phyloP scores from a whole-genome alignment of 2,888 invertebrate species.

The Ormyrus thymus region DNA sequence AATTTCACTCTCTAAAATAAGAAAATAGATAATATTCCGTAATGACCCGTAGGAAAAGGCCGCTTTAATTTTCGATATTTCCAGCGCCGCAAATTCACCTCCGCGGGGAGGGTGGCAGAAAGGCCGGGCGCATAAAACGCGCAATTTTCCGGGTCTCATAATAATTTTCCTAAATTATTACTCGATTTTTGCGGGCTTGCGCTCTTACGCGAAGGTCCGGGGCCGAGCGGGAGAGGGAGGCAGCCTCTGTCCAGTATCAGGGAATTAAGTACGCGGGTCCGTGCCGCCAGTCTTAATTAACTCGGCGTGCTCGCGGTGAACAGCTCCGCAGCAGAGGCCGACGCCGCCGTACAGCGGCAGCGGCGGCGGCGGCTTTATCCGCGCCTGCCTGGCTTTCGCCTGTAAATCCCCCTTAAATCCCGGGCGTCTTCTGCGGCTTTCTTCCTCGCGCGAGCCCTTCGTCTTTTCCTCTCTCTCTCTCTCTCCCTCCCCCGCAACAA shows the following conservation, averaged over 20 bases:
- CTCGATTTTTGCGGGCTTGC: no score
- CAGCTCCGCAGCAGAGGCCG: slow-evolving; percentile 8
- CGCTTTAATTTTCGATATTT: no score
- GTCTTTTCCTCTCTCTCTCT: slow-evolving; percentile 32
- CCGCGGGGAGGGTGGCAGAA: no score
- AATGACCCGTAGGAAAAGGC: no score
- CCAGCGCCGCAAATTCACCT: no score
- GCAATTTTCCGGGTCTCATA: no score
- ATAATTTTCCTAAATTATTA: no score
- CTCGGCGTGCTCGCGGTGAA: slow-evolving; percentile 60
- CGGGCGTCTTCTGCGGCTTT: slow-evolving; percentile 57
- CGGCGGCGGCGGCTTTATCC: not conserved
- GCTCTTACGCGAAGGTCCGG: no score
- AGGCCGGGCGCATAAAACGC: no score
- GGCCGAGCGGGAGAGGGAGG: no score
- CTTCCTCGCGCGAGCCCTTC: slow-evolving; percentile 48
- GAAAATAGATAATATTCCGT: no score
- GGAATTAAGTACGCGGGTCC: slow-evolving; percentile 41
- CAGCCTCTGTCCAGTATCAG: not conserved
- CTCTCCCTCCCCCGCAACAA: slow-evolving; percentile 38
- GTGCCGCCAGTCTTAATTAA: slow-evolving; percentile 64
- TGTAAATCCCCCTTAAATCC: slow-evolving; percentile 64
- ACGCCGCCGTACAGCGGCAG: not conserved
- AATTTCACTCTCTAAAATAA: no score
- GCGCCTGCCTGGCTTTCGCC: slow-evolving; percentile 19